Percentiles rank a stretch among this genome's conserved stretches.
These are phyloP conservation scores for Sebastes fasciatus DNA, from an alignment of 2,113 vertebrate genomes.

Conservation along the genomic window DNA sequence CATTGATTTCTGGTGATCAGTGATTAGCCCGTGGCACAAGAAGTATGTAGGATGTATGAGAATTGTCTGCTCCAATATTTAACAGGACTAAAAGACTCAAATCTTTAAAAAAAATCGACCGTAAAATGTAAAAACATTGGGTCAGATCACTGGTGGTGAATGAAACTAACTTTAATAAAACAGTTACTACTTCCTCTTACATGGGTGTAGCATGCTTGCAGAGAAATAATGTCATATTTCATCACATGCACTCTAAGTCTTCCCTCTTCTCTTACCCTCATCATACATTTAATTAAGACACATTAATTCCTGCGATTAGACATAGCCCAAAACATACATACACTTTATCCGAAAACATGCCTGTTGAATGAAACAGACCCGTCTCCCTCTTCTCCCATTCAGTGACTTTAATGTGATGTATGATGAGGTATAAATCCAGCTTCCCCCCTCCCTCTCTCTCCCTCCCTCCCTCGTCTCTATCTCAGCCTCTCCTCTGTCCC, in stretches of 20 bases:
- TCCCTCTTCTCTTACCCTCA: not conserved
- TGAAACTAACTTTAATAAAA: not conserved
- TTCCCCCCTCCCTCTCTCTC: slow-evolving; percentile 7
- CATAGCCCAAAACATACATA: not conserved
- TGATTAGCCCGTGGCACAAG: not conserved
- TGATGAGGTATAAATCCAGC: slow-evolving; percentile 34
- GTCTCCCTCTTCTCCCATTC: slow-evolving; percentile 1
- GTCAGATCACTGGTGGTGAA: not conserved
- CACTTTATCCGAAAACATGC: not conserved
- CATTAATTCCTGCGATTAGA: slow-evolving; percentile 2
- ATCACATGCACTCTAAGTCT: not conserved
- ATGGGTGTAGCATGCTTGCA: not conserved
- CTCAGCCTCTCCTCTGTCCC: slow-evolving; percentile 19
- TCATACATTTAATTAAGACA: slow-evolving; percentile 23
- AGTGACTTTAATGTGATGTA: slow-evolving; percentile 6
- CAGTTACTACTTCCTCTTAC: not conserved
- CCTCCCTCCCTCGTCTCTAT: slow-evolving; percentile 16
- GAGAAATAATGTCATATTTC: slow-evolving; percentile 2
- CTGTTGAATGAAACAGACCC: slow-evolving; percentile 8
- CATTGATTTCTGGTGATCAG: not conserved
- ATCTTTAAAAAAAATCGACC: not conserved
- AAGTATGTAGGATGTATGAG: not conserved
- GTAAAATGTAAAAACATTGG: not conserved
- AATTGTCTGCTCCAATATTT: no score
- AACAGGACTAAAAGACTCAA: no score